These are phyloP conservation scores for Parus major DNA, from an alignment of 2,113 vertebrate genomes.

Conservation along the genomic window DNA sequence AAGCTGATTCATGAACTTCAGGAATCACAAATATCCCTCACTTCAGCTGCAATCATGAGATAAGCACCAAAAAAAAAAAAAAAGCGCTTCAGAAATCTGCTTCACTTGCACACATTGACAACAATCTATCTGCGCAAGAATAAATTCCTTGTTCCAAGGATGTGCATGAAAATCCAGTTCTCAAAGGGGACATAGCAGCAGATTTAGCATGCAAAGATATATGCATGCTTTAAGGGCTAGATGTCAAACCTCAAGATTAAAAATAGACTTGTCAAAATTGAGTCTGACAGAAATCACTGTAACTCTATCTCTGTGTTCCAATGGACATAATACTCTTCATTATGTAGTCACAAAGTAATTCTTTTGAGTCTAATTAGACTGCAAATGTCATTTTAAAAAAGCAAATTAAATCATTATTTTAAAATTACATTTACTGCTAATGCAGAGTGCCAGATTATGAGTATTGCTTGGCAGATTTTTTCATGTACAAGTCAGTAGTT, in stretches of 20 bases:
- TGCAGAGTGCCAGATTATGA: background rate
- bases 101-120: constrained; percentile 13
- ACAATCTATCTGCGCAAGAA: background rate
- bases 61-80: background rate
- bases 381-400: background rate
- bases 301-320: background rate
- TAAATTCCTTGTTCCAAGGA: constrained; percentile 14
- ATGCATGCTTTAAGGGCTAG: background rate
- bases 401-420: background rate
- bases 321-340: background rate
- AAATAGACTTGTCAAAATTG: background rate
- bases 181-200: background rate
- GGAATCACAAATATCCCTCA: background rate
- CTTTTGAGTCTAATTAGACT: constrained; percentile 8
- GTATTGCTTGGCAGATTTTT: background rate
- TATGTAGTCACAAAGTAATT: background rate
- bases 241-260: constrained; percentile 4
- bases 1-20: background rate
- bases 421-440: background rate
- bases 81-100: background rate
- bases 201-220: background rate
- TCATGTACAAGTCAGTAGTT: background rate
- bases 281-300: background rate
- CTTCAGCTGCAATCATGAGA: background rate
- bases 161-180: background rate